Base-by-base conservation (phyloP, 1,140 invertebrate species). In the Polypedilum pembai region DNA sequence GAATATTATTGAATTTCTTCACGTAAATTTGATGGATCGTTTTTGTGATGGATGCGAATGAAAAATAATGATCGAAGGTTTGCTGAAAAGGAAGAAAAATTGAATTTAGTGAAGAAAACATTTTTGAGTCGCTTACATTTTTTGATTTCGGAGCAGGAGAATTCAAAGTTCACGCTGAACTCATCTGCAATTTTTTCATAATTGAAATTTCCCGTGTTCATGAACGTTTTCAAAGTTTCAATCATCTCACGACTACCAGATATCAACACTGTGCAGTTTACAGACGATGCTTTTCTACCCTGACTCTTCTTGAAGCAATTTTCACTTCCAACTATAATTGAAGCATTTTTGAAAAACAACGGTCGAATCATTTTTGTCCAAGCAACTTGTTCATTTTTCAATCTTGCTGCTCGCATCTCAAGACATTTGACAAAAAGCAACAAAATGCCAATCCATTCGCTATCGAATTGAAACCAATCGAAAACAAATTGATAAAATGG, bases 1-100 rank as follows among this genome's bases (percentile, higher is more conserved):
- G 41, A 45, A 4, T 45, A n/a, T 56, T 56, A 56, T 56, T 56
- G 45, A 12, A 56, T 56, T n/a, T 56, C 45, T n/a, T 56, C 45
- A 56, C 45, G 45, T 56, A n/a, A 56, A n/a, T 56, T 56, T 56
- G 45, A 56, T 56, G 12, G 45, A 56, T 56, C 12, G n/a, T 56
- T 56, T n/a, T 56, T 56, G 15, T 56, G n/a, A 56, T 56, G 12
- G 45, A 56, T 56, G 12, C n/a, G 12, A 4, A 15, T n/a, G 45
- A n/a, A 56, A 56, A 56, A 56, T 56, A n/a, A 4, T 56, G 45
- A 56, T 56, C 45, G 45, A 12, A n/a, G 45, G 12, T 56, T n/a
- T 12, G 45, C 10, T 56, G 45, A 12, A 45, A 45, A 33, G 8
- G 41, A 45, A 45, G 8, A 45, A 12, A 45, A 45, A 45, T 45